Evolutionary conservation across 2,797 vertebrate genomes (phyloP).

Genomic region (Lacerta viridis): DNA sequence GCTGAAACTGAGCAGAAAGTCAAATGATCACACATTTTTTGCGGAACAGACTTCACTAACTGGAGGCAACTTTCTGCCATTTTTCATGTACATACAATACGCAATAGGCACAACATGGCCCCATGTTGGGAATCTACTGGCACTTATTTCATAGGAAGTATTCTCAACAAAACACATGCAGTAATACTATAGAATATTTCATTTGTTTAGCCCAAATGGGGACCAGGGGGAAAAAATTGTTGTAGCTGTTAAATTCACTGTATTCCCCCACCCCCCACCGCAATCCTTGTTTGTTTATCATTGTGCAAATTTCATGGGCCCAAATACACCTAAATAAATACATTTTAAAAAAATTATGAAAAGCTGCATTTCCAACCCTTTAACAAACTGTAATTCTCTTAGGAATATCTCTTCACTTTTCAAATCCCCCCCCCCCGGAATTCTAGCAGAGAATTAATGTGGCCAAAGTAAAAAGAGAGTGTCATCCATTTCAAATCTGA

Average conservation of each 20-base stretch:
- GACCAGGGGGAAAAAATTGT: too few species aligned
- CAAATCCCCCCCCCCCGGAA: not conserved
- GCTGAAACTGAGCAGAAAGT: not conserved
- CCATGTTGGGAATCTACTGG: not conserved
- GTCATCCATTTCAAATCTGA: not conserved
- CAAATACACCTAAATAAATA: not conserved
- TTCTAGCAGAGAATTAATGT: not conserved
- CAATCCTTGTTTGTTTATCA: too few species aligned
- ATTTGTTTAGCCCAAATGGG: too few species aligned
- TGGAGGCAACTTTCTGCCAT: too few species aligned
- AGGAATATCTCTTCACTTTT: not conserved
- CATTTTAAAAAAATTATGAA: not conserved
- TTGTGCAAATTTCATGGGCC: not conserved
- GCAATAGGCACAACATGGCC: not conserved
- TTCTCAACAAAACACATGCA: too few species aligned
- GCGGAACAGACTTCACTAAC: too few species aligned
- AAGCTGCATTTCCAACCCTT: not conserved
- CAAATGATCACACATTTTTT: not conserved
- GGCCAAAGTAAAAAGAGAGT: not conserved
- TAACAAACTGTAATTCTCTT: not conserved
- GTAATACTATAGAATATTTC: too few species aligned
- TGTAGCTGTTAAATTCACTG: too few species aligned
- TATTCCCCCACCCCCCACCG: too few species aligned
- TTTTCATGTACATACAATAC: not conserved
- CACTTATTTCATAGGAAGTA: too few species aligned